Conservation (phyloP, 2,797 vertebrate genomes). For the Coreius guichenoti region DNA sequence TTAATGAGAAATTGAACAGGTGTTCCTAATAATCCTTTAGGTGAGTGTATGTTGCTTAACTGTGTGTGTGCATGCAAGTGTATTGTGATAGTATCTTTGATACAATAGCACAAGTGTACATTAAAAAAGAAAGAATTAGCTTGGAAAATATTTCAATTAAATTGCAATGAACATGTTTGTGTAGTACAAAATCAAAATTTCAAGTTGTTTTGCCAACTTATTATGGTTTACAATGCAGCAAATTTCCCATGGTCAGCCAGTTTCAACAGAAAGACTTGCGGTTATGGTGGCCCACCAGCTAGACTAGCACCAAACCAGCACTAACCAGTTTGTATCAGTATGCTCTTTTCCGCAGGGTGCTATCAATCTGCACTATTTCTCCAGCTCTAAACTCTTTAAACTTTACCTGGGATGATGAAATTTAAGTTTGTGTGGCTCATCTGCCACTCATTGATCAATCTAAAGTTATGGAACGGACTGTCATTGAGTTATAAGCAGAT, state of each 20-base stretch:
- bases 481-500: conserved; percentile 41
- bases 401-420: conserved; percentile 5
- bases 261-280: background rate
- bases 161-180: background rate
- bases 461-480: conserved; percentile 1
- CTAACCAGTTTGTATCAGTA: background rate
- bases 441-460: conserved; percentile 18
- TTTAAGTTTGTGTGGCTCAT: conserved; percentile 33
- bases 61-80: background rate
- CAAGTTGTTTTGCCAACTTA: background rate
- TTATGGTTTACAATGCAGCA: background rate
- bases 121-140: background rate
- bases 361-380: background rate
- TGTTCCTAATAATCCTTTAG: too few species aligned
- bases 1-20: too few species aligned
- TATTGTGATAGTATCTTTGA: background rate
- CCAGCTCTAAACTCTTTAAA: background rate
- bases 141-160: background rate
- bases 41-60: background rate
- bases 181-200: background rate
- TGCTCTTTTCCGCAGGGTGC: background rate
- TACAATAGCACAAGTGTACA: background rate
- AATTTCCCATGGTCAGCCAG: background rate
- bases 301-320: background rate
- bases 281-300: background rate